Evolutionary conservation across 1,140 invertebrate species (phyloP).

Genomic region (Drosophila kurseongensis): DNA sequence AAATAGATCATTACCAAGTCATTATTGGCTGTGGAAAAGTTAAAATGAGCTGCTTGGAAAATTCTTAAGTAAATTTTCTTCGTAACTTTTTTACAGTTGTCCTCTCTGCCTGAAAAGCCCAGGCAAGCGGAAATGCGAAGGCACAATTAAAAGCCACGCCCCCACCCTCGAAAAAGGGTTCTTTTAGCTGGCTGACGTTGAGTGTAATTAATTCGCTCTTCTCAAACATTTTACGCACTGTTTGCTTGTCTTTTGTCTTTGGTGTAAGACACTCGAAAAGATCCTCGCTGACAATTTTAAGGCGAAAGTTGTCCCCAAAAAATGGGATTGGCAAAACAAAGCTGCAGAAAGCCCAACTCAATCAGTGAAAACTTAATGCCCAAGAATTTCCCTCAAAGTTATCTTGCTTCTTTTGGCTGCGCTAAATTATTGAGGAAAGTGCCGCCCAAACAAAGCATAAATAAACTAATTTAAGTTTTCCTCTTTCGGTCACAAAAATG

Average conservation of each 20-base stretch:
- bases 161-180: slow-evolving; percentile 27
- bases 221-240: slow-evolving; percentile 79
- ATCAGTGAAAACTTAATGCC: slow-evolving; percentile 68
- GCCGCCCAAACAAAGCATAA: slow-evolving; percentile 75
- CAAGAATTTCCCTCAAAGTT: slow-evolving; percentile 59
- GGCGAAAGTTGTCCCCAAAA: slow-evolving; percentile 41
- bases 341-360: slow-evolving; percentile 61
- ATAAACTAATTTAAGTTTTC: slow-evolving; percentile 80
- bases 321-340: slow-evolving; percentile 30
- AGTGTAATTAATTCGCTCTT: slow-evolving; percentile 80
- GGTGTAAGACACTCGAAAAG: slow-evolving; percentile 66
- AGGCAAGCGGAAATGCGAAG: slow-evolving; percentile 47
- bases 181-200: slow-evolving; percentile 49
- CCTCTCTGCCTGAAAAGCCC: slow-evolving; percentile 24
- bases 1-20: slow-evolving; percentile 34
- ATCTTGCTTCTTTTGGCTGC: slow-evolving; percentile 34
- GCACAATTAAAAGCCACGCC: slow-evolving; percentile 53
- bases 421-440: slow-evolving; percentile 56
- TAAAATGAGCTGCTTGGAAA: slow-evolving; percentile 51
- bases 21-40: slow-evolving; percentile 34
- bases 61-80: slow-evolving; percentile 63
- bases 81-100: slow-evolving; percentile 47
- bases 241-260: slow-evolving; percentile 80
- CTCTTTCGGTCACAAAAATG: slow-evolving; percentile 34
- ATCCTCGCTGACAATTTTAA: slow-evolving; percentile 75